A percentile compares a stretch with the other conserved stretches of the same genome.
These are phyloP conservation scores for Lutraria lutraria DNA, from an alignment of 2,888 invertebrate species.

Conservation along the genomic window DNA sequence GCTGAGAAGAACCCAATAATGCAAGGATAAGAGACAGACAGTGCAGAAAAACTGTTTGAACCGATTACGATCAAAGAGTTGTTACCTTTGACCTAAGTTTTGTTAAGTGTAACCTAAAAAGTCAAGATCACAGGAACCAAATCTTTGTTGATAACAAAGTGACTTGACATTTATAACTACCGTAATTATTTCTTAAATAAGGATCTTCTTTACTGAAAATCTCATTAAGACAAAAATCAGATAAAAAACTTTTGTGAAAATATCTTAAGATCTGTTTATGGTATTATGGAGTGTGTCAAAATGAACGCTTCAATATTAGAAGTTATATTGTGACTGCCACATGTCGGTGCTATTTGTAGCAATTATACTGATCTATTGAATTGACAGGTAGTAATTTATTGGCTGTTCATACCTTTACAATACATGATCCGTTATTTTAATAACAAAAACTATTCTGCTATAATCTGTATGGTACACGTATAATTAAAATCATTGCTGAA, in stretches of 20 bases:
- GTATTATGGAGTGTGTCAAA: conserved; percentile 4
- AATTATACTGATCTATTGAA: conserved; percentile 6
- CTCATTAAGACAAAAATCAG: conserved; percentile 16
- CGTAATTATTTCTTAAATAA: conserved; percentile 30
- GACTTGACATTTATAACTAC: conserved; percentile 38
- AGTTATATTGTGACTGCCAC: conserved; percentile 22
- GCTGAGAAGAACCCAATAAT: neutral
- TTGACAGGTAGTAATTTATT: neutral
- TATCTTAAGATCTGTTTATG: conserved; percentile 35
- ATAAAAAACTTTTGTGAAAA: conserved; percentile 24
- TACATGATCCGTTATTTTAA: conserved; percentile 16
- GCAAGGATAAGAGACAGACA: neutral
- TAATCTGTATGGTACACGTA: neutral
- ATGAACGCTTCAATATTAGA: neutral
- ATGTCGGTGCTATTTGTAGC: conserved; percentile 26
- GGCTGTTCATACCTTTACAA: neutral
- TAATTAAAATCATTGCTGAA: conserved; percentile 1
- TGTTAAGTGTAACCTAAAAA: conserved; percentile 22
- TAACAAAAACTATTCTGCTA: neutral
- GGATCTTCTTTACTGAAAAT: conserved; percentile 16
- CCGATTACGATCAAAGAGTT: neutral
- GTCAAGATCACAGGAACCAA: conserved; percentile 25
- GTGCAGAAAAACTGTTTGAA: neutral
- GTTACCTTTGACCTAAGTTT: conserved; percentile 25
- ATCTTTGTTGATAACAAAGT: conserved; percentile 22